Percentiles rank a stretch among this genome's conserved stretches.
These are phyloP conservation scores for Archaeoteleia sp. DNA, from an alignment of 2,888 invertebrate species.

Conservation along the genomic window DNA sequence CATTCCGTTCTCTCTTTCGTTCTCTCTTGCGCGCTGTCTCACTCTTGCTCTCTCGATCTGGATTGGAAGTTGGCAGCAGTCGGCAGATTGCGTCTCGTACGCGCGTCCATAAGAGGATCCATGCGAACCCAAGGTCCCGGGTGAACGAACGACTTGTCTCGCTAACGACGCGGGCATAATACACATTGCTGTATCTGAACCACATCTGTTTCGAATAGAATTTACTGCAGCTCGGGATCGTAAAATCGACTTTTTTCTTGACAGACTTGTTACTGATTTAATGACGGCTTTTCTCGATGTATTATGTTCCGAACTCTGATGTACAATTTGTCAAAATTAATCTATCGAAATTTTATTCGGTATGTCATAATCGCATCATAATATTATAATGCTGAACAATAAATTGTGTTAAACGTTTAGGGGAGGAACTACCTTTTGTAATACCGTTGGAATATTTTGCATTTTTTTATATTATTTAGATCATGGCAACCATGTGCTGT, in stretches of 20 bases:
- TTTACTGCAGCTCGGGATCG: slow-evolving; percentile 15
- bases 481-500: too few relatives aligned
- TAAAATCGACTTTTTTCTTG: slow-evolving; percentile 16
- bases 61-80: slow-evolving; percentile 47
- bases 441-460: too few relatives aligned
- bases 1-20: slow-evolving; percentile 7
- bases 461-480: too few relatives aligned
- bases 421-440: too few relatives aligned
- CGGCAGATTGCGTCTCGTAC: slow-evolving; percentile 9
- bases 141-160: slow-evolving; percentile 60
- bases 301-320: not conserved
- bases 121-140: slow-evolving; percentile 59
- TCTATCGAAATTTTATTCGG: not conserved
- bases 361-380: too few relatives aligned
- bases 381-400: too few relatives aligned
- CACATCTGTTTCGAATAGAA: slow-evolving; percentile 24
- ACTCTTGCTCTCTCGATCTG: slow-evolving; percentile 56
- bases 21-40: slow-evolving; percentile 15
- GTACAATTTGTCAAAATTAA: slow-evolving; percentile 2
- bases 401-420: too few relatives aligned
- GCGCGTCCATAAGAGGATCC: slow-evolving; percentile 41
- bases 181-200: slow-evolving; percentile 26
- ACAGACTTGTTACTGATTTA: slow-evolving; percentile 3
- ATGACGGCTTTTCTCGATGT: not conserved
- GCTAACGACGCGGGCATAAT: slow-evolving; percentile 45